phyloP scores from a whole-genome alignment of 1,140 invertebrate species.

The Subanguina moxae region DNA sequence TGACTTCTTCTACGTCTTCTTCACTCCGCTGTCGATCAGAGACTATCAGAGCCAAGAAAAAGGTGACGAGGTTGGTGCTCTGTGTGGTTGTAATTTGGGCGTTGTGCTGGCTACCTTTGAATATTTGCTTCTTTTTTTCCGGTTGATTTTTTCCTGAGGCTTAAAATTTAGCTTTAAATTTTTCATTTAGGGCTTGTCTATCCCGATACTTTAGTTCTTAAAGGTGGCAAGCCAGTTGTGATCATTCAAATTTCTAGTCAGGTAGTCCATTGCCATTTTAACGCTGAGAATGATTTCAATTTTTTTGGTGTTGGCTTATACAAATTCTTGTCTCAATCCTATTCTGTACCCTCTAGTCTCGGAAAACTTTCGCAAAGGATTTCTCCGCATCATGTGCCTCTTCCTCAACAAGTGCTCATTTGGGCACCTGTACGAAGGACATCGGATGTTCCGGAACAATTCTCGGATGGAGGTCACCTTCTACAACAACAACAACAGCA shows the following conservation, averaged over 20 bases:
- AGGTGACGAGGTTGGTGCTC: slow-evolving; percentile 86
- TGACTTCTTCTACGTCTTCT: neutral
- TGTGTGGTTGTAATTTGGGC: slow-evolving; percentile 90
- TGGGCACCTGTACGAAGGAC: slow-evolving; percentile 30
- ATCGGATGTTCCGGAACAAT: slow-evolving; percentile 20
- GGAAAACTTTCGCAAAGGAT: slow-evolving; percentile 56
- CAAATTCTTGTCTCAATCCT: slow-evolving; percentile 89
- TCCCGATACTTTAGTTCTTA: slow-evolving; percentile 53
- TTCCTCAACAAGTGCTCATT: slow-evolving; percentile 25
- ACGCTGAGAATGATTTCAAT: too few relatives aligned
- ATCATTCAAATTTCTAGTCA: slow-evolving; percentile 56
- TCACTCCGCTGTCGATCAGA: slow-evolving; percentile 71
- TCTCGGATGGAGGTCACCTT: slow-evolving; percentile 38
- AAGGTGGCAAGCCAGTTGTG: slow-evolving; percentile 50
- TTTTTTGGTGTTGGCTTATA: slow-evolving; percentile 85
- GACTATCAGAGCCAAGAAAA: slow-evolving; percentile 75
- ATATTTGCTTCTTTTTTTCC: slow-evolving; percentile 65
- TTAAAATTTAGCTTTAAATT: neutral
- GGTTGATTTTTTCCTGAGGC: slow-evolving; percentile 18
- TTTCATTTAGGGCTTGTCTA: slow-evolving; percentile 50
- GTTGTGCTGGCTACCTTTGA: slow-evolving; percentile 89
- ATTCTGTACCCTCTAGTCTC: slow-evolving; percentile 76
- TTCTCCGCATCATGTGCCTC: slow-evolving; percentile 32
- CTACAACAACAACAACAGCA: slow-evolving; percentile 29
- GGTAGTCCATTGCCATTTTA: too few relatives aligned